Evolutionary conservation across 2,888 invertebrate species (phyloP).

Genomic region (Agrotis clavis): DNA sequence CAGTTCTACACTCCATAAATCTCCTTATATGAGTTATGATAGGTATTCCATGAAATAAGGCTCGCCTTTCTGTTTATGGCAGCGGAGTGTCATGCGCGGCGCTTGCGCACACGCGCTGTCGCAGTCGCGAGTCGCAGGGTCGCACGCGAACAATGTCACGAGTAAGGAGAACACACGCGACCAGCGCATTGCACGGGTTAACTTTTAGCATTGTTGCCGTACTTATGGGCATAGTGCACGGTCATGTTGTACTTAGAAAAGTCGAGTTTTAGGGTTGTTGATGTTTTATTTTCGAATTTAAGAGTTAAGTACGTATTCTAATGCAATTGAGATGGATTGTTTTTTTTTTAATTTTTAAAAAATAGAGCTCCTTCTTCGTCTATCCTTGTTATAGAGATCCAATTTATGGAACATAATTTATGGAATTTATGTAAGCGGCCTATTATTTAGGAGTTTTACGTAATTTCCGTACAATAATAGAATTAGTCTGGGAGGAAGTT

Average conservation of each 20-base stretch:
- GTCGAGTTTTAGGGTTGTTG: background rate
- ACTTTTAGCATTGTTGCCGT: slow-evolving; percentile 39
- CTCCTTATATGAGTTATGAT: slow-evolving; percentile 37
- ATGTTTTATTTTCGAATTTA: background rate
- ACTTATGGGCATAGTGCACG: background rate
- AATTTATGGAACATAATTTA: background rate
- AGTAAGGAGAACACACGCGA: slow-evolving; percentile 52
- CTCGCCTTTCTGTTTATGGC: slow-evolving; percentile 38
- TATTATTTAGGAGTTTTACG: slow-evolving; percentile 3
- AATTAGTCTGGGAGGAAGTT: slow-evolving; percentile 39
- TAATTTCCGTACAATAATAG: slow-evolving; percentile 11
- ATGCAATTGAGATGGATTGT: background rate
- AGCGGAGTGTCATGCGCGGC: slow-evolving; percentile 52
- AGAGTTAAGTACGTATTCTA: background rate
- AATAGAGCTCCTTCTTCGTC: too few relatives aligned
- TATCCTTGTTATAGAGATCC: too few relatives aligned
- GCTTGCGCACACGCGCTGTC: slow-evolving; percentile 48
- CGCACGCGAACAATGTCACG: slow-evolving; percentile 68
- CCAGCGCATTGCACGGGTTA: slow-evolving; percentile 45
- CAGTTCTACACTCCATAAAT: slow-evolving; percentile 33
- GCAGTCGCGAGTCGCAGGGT: slow-evolving; percentile 48
- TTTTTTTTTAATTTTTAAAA: background rate
- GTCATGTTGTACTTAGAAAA: background rate
- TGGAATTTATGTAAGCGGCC: background rate
- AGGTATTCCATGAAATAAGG: slow-evolving; percentile 38